Evolutionary conservation across 2,888 invertebrate genomes (phyloP).

Genomic region (Dione juno): DNA sequence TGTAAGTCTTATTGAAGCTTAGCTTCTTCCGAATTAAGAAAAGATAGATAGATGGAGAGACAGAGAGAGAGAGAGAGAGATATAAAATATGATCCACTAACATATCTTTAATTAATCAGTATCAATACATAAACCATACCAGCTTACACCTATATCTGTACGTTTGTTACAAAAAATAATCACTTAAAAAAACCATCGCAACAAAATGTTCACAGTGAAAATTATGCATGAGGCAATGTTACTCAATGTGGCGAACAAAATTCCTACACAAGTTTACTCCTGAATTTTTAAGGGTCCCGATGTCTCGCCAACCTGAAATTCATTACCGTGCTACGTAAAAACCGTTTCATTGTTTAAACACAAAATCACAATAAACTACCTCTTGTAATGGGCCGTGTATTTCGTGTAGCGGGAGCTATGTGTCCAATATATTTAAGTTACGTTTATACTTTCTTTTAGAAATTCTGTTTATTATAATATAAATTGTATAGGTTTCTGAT

Average conservation of each 20-base stretch:
- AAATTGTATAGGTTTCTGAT: neutral
- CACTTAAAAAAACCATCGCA: conserved; percentile 29
- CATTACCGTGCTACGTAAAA: conserved; percentile 74
- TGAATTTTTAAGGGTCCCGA: conserved; percentile 74
- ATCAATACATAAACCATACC: neutral
- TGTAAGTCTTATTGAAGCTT: too few species aligned
- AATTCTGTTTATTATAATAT: neutral
- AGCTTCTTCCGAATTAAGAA: too few species aligned
- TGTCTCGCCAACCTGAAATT: conserved; percentile 69
- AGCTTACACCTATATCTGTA: neutral
- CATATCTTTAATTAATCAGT: too few species aligned
- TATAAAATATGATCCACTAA: too few species aligned
- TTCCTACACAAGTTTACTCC: conserved; percentile 58
- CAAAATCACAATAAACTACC: conserved; percentile 80
- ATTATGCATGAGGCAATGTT: conserved; percentile 81
- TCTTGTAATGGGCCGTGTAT: conserved; percentile 76
- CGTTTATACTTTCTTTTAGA: neutral
- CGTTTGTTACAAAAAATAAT: neutral
- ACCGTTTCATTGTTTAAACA: conserved; percentile 78
- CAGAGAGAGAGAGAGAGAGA: too few species aligned
- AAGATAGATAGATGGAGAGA: too few species aligned
- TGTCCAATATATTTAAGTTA: neutral
- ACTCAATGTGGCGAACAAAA: conserved; percentile 78
- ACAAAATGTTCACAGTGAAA: conserved; percentile 58
- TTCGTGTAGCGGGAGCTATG: conserved; percentile 57